Evolutionary conservation across 2,113 vertebrate species (phyloP).

Genomic region (Cavia aperea): DNA sequence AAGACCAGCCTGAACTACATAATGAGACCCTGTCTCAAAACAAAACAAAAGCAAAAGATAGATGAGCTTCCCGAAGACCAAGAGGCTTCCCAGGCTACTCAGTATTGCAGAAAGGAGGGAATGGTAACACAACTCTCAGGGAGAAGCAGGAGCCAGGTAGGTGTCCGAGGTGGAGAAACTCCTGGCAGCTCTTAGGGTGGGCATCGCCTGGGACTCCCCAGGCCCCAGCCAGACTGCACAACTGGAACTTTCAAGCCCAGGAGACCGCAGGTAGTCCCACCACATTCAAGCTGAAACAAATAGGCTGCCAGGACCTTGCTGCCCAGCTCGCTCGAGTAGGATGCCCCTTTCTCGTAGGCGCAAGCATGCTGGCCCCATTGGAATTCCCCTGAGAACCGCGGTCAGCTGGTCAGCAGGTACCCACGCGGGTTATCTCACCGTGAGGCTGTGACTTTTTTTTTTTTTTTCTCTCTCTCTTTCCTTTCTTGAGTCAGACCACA

Average conservation of each 20-base stretch:
- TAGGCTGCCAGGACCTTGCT: not conserved
- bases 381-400: fast-evolving
- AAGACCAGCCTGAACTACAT: not conserved
- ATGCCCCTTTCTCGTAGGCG: not conserved
- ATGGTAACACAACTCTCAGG: too few species aligned
- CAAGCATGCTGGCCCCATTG: not conserved
- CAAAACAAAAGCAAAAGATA: not conserved
- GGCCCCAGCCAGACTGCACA: not conserved
- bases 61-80: not conserved
- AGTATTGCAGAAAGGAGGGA: not conserved
- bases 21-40: not conserved
- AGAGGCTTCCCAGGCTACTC: not conserved
- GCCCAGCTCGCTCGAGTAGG: not conserved
- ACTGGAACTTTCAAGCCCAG: too few species aligned
- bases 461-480: not conserved
- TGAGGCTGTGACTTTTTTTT: not conserved
- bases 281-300: not conserved
- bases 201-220: not conserved
- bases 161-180: not conserved
- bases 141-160: not conserved
- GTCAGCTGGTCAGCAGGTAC: not conserved
- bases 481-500: constrained; percentile 25
- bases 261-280: fast-evolving
- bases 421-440: not conserved
- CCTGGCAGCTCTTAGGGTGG: not conserved